Conservation (phyloP, 2,797 vertebrate species). For the Molothrus aeneus region DNA sequence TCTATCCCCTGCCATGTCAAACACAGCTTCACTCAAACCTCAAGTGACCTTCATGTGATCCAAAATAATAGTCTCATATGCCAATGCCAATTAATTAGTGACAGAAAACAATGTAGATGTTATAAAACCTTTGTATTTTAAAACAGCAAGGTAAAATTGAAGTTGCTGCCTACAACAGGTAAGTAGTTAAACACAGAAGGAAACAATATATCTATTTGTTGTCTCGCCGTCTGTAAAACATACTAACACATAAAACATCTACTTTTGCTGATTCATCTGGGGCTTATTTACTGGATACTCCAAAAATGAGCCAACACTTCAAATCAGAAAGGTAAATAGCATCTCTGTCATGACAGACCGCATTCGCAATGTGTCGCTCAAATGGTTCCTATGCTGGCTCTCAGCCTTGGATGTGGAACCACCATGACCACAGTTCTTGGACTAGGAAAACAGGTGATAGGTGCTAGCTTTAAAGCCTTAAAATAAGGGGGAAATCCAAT, state of each 20-base stretch:
- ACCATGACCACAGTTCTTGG: not conserved
- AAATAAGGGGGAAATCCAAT: not conserved
- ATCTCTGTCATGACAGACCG: not conserved
- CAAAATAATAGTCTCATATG: conserved; percentile 34
- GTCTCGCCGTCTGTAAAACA: not conserved
- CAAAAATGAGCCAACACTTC: not conserved
- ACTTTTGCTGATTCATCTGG: not conserved
- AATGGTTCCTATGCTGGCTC: not conserved
- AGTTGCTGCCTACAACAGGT: not conserved
- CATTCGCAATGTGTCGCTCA: not conserved
- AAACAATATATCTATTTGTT: not conserved
- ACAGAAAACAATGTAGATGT: conserved; percentile 16
- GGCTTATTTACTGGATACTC: not conserved
- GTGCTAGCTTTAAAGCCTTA: not conserved
- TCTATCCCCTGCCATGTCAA: not conserved
- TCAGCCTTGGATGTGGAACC: not conserved
- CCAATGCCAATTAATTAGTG: conserved; percentile 3
- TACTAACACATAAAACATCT: not conserved
- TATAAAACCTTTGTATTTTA: not conserved
- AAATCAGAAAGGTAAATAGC: not conserved
- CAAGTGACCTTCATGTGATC: conserved; percentile 2
- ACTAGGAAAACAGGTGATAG: not conserved
- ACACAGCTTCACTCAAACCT: not conserved
- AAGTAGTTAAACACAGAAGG: not conserved
- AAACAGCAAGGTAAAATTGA: not conserved